A percentile compares a stretch with the other conserved stretches of the same genome.
phyloP scores from a whole-genome alignment of 2,888 invertebrate genomes.

The Mesorhabditis belari region DNA sequence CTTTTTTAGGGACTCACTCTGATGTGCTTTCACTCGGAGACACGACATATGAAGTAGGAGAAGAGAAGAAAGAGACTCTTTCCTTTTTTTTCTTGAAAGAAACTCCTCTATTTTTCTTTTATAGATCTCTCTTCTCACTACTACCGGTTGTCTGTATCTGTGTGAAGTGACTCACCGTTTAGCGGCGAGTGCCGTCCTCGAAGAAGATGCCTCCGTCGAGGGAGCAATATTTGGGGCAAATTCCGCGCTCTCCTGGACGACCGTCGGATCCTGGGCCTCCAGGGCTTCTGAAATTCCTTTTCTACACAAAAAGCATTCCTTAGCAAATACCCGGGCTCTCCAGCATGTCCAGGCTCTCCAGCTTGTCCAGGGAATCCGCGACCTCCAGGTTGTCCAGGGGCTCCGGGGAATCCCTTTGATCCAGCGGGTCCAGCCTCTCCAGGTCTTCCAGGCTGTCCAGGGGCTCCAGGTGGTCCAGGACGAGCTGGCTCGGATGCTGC shows the following conservation, averaged over 20 bases:
- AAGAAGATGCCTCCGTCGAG: background rate
- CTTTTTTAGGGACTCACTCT: no score
- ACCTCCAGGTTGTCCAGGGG: conserved; percentile 21
- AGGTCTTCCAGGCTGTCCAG: conserved; percentile 27
- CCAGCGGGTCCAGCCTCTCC: conserved; percentile 29
- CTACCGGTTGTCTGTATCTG: background rate
- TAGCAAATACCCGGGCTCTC: background rate
- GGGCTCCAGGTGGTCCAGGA: conserved; percentile 25
- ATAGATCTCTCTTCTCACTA: no score
- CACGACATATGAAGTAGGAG: no score
- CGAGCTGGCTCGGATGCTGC: conserved; percentile 22
- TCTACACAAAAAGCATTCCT: no score
- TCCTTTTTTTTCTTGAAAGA: no score
- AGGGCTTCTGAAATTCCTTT: background rate
- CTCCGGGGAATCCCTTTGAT: conserved; percentile 16
- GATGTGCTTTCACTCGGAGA: no score
- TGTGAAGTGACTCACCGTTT: background rate
- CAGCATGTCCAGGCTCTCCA: conserved; percentile 10
- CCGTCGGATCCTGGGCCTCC: background rate
- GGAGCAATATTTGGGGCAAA: background rate
- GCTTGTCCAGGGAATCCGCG: conserved; percentile 20
- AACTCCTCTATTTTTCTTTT: no score
- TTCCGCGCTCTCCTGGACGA: background rate
- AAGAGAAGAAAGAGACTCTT: no score
- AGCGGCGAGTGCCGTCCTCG: background rate